These are phyloP conservation scores for Idaea dimidiata DNA, from an alignment of 2,888 invertebrate species.

Conservation along the genomic window DNA sequence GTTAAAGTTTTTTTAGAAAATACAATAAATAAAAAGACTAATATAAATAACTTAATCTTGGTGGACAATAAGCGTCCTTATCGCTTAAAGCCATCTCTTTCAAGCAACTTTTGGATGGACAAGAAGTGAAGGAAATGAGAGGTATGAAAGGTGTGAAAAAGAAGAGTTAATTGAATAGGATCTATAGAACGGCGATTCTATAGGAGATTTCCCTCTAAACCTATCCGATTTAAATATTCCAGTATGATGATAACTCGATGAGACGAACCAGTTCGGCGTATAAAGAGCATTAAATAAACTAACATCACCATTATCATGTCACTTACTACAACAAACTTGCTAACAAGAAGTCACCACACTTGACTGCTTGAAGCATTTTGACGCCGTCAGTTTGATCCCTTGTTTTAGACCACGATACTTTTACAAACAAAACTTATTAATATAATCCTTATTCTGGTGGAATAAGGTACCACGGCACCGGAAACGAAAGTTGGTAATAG, in stretches of 20 bases:
- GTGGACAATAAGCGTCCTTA: no score
- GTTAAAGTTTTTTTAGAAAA: no score
- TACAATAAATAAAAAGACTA: no score
- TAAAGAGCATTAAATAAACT: slow-evolving; percentile 18
- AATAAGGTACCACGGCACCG: slow-evolving; percentile 28
- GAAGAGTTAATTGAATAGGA: no score
- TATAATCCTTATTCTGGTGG: slow-evolving; percentile 13
- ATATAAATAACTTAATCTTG: no score
- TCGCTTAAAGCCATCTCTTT: no score
- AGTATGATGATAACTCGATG: slow-evolving; percentile 6
- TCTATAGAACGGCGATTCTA: no score
- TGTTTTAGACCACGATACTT: slow-evolving; percentile 56
- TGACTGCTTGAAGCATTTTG: slow-evolving; percentile 68
- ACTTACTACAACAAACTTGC: slow-evolving; percentile 55
- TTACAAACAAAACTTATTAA: slow-evolving; percentile 37
- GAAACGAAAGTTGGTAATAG: slow-evolving; percentile 28
- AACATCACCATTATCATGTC: slow-evolving; percentile 60
- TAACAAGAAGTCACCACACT: slow-evolving; percentile 73
- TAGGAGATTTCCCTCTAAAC: slow-evolving; percentile 4
- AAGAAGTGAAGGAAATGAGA: no score
- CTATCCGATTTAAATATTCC: neutral
- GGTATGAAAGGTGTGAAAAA: no score
- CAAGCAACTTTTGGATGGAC: no score
- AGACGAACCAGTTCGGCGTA: slow-evolving; percentile 25
- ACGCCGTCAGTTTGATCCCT: slow-evolving; percentile 64